Conservation (phyloP, 2,797 vertebrate genomes). For the Enteromius treurensis region DNA sequence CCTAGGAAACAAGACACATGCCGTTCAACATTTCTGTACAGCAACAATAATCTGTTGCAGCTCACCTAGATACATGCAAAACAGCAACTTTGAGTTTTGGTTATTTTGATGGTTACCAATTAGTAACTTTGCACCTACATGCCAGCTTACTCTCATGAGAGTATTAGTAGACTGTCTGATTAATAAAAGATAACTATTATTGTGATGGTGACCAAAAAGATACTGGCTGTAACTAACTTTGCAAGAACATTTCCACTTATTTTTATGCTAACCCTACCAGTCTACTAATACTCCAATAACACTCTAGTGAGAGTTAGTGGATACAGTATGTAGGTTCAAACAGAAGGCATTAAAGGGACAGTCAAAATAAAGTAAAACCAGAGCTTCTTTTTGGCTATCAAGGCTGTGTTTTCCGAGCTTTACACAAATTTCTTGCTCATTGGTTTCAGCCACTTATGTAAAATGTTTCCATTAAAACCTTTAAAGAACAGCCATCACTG, state of each 20-base stretch:
- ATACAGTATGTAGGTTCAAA: no score
- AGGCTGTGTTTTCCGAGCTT: background rate
- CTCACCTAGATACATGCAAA: background rate
- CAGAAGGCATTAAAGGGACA: no score
- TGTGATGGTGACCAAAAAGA: background rate
- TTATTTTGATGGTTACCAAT: no score
- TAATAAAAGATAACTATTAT: no score
- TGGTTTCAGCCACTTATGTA: background rate
- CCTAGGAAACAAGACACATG: conserved; percentile 26
- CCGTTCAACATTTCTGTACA: background rate
- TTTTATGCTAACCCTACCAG: background rate
- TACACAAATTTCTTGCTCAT: background rate
- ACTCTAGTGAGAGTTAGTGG: no score
- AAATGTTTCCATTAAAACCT: background rate
- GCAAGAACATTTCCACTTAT: background rate
- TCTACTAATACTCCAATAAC: no score
- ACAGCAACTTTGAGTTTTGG: background rate
- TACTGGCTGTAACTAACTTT: background rate
- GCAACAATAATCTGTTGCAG: background rate
- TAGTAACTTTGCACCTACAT: no score
- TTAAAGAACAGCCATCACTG: background rate
- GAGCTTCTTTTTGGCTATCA: background rate
- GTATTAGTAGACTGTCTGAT: no score
- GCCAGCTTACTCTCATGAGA: no score
- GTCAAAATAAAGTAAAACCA: no score